These are phyloP conservation scores for Xestia sexstrigata DNA, from an alignment of 2,888 invertebrate genomes.

Conservation along the genomic window DNA sequence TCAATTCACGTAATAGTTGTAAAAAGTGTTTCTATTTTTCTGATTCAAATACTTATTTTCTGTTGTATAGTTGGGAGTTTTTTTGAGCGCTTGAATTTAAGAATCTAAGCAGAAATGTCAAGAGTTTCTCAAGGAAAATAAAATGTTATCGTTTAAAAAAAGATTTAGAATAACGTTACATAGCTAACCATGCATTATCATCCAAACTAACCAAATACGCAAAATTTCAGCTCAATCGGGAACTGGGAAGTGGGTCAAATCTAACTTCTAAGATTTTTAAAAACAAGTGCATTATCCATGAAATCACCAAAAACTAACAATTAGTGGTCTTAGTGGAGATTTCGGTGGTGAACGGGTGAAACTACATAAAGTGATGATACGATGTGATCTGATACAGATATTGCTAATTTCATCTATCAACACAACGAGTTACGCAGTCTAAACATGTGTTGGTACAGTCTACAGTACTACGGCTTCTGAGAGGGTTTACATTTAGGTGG, in stretches of 20 bases:
- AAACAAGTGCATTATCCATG: neutral
- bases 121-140: neutral
- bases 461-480: too few species aligned
- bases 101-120: neutral
- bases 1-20: neutral
- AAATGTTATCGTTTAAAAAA: neutral
- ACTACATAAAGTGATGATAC: neutral
- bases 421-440: neutral
- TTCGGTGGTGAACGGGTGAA: too few species aligned
- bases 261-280: neutral
- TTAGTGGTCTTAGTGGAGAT: neutral
- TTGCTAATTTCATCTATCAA: neutral
- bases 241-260: neutral
- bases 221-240: neutral
- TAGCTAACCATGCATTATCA: too few species aligned
- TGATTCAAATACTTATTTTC: neutral
- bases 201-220: too few species aligned
- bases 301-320: neutral
- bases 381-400: neutral
- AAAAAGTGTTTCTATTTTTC: neutral
- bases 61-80: neutral
- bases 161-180: too few species aligned
- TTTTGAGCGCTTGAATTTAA: neutral
- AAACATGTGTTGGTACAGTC: neutral
- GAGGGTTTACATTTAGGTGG: neutral